Percentiles rank a stretch among this genome's conserved stretches.
These are phyloP conservation scores for Phengaris alcon DNA, from an alignment of 2,888 invertebrate genomes.

Conservation along the genomic window DNA sequence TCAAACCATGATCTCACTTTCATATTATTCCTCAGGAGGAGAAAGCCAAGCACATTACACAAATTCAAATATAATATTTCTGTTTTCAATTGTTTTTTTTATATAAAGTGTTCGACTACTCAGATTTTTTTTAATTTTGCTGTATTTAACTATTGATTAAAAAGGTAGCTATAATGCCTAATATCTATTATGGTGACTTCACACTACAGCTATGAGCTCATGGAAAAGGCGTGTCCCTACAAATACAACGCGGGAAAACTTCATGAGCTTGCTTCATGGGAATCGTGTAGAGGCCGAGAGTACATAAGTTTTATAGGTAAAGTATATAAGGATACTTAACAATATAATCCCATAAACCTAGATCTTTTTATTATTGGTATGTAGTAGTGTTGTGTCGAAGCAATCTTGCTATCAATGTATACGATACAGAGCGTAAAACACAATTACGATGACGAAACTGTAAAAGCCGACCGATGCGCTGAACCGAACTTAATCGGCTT, in stretches of 20 bases:
- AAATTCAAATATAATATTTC: neutral
- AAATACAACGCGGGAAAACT: no score
- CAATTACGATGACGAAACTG: neutral
- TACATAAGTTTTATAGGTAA: no score
- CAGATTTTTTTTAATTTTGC: no score
- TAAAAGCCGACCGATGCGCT: slow-evolving; percentile 6
- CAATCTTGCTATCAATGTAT: neutral
- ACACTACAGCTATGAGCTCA: no score
- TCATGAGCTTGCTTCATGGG: no score
- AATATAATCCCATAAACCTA: neutral
- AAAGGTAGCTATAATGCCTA: no score
- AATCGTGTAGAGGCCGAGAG: no score
- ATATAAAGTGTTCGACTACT: neutral
- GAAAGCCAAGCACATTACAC: neutral
- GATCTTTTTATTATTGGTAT: neutral
- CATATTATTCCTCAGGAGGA: neutral
- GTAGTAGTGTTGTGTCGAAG: neutral
- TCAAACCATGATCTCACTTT: neutral
- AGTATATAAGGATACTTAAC: neutral
- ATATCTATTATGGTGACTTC: no score
- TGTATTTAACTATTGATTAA: no score
- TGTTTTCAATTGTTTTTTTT: neutral
- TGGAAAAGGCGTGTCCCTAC: no score
- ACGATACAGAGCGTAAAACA: neutral
- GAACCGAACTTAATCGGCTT: slow-evolving; percentile 6